Evolutionary conservation across 2,888 invertebrate species (phyloP).

Genomic region (Mantis religiosa): DNA sequence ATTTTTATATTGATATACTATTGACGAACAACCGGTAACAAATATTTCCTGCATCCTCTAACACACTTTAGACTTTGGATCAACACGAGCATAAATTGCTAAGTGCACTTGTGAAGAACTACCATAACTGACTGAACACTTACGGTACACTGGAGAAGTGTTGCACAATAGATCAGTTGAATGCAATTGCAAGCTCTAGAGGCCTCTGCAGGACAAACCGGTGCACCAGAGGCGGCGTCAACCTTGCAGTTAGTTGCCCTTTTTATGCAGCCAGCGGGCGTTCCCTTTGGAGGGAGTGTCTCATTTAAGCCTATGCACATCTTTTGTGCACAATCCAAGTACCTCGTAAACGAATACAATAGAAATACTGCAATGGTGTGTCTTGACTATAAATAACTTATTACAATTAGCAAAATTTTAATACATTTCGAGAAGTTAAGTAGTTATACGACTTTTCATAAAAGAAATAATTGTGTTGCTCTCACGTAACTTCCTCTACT

Average conservation of each 20-base stretch:
- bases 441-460: too few species aligned
- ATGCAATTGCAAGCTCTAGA: neutral
- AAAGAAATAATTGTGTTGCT: too few species aligned
- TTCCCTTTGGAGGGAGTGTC: neutral
- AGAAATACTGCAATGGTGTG: too few species aligned
- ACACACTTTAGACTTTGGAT: neutral
- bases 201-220: neutral
- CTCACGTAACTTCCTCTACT: too few species aligned
- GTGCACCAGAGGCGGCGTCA: neutral
- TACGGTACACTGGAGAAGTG: neutral
- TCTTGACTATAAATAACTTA: too few species aligned
- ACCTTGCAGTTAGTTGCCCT: neutral
- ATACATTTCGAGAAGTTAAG: too few species aligned
- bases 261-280: neutral
- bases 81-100: neutral
- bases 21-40: too few species aligned
- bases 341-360: too few species aligned
- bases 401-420: too few species aligned
- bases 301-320: neutral
- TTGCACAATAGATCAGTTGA: neutral
- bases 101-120: too few species aligned
- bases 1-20: too few species aligned
- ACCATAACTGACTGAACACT: neutral
- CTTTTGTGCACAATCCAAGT: neutral
- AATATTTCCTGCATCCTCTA: too few species aligned